phyloP scores from a whole-genome alignment of 2,888 invertebrate genomes.

The Dryocosmus kuriphilus region DNA sequence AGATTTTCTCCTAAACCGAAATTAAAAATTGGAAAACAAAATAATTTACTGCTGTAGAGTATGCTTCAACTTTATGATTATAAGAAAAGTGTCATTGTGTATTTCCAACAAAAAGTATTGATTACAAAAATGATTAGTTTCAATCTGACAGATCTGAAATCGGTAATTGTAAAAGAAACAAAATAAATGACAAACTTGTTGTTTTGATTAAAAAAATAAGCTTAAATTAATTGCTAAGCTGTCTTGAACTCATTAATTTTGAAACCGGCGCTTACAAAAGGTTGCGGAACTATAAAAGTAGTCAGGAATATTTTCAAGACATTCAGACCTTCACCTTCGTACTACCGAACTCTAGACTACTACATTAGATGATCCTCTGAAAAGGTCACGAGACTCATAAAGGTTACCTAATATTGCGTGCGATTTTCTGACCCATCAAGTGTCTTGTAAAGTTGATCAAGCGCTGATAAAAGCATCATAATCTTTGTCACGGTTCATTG shows the following conservation, averaged over 20 bases:
- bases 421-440: conserved; percentile 51
- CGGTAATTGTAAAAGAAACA: too few relatives aligned
- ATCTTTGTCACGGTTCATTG: conserved; percentile 57
- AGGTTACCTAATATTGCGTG: conserved; percentile 50
- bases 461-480: conserved; percentile 49
- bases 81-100: too few relatives aligned
- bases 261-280: neutral
- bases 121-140: too few relatives aligned
- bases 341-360: neutral
- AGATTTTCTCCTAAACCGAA: too few relatives aligned
- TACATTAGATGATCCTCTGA: neutral
- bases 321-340: neutral
- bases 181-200: too few relatives aligned
- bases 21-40: too few relatives aligned
- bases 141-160: too few relatives aligned
- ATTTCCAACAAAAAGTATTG: too few relatives aligned
- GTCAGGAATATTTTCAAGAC: neutral
- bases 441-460: conserved; percentile 51
- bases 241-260: neutral
- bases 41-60: too few relatives aligned
- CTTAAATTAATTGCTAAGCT: too few relatives aligned
- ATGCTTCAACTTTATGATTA: too few relatives aligned
- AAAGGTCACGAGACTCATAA: neutral
- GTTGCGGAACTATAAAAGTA: neutral
- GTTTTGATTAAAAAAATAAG: too few relatives aligned